Percentiles rank a stretch among this genome's conserved stretches.
Evolutionary conservation across 2,888 invertebrate species (phyloP).

Genomic region (Hymenopus coronatus): DNA sequence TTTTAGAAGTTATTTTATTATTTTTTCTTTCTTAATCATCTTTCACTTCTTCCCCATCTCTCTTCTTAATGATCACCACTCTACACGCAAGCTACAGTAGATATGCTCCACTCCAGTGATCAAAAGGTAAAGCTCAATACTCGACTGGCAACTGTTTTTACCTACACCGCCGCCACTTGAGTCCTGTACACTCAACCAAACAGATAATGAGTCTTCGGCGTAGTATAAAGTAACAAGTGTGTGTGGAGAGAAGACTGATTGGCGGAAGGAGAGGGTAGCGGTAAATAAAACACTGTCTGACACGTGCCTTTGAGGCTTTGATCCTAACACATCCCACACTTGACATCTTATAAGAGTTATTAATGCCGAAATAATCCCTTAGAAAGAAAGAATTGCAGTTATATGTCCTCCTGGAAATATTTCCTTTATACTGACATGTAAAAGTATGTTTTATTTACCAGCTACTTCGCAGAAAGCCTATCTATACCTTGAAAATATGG

Average conservation of each 20-base stretch:
- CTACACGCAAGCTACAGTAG: not conserved
- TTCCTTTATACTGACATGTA: too few species aligned
- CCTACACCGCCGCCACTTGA: not conserved
- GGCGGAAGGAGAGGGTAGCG: not conserved
- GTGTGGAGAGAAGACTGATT: not conserved
- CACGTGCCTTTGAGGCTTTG: not conserved
- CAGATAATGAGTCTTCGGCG: not conserved
- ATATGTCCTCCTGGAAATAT: too few species aligned
- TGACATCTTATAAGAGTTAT: too few species aligned
- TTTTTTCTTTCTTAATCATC: not conserved
- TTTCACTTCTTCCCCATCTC: not conserved
- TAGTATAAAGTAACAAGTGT: not conserved
- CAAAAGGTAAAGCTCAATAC: not conserved
- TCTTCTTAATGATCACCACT: not conserved
- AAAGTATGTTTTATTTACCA: too few species aligned
- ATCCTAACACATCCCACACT: not conserved
- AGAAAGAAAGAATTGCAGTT: too few species aligned
- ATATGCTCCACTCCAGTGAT: not conserved
- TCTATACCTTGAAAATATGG: too few species aligned
- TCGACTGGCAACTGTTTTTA: not conserved
- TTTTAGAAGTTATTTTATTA: not conserved
- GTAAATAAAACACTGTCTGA: not conserved
- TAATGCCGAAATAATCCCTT: too few species aligned
- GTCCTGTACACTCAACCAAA: not conserved
- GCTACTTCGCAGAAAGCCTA: too few species aligned